Evolutionary conservation across 2,113 vertebrate species (phyloP).

Genomic region (Oreotragus oreotragus): DNA sequence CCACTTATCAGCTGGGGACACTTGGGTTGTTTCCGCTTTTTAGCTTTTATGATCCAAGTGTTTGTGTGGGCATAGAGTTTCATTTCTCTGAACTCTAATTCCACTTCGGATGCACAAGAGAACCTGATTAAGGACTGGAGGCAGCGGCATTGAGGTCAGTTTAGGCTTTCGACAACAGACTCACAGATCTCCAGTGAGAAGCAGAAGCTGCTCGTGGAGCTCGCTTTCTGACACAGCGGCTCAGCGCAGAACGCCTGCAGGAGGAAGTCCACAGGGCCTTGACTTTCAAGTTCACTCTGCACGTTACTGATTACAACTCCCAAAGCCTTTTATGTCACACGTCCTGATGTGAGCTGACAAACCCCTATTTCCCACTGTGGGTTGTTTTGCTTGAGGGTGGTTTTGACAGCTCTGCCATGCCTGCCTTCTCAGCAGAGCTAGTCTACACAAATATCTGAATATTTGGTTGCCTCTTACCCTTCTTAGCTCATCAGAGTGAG

Average conservation of each 20-base stretch:
- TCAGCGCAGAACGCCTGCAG: accelerated
- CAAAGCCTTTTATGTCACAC: background rate
- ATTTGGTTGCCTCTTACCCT: background rate
- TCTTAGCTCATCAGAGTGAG: background rate
- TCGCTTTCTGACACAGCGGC: background rate
- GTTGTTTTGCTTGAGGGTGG: background rate
- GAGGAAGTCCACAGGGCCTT: background rate
- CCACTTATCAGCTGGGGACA: too few species aligned
- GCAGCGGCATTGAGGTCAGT: background rate
- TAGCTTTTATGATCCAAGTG: too few species aligned
- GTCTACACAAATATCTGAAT: background rate
- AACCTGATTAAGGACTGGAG: background rate
- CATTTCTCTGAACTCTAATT: too few species aligned
- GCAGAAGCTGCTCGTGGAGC: accelerated
- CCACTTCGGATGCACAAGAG: background rate
- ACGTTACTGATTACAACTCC: background rate
- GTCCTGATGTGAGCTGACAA: background rate
- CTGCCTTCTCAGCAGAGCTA: background rate
- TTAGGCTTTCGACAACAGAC: background rate
- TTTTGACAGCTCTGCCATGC: background rate
- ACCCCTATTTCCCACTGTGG: background rate
- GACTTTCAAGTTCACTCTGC: background rate
- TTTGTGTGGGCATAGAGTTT: too few species aligned
- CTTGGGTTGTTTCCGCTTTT: too few species aligned
- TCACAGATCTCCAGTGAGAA: background rate